These are phyloP conservation scores for Heptranchias perlo DNA, from an alignment of 2,113 vertebrate species.

Conservation along the genomic window DNA sequence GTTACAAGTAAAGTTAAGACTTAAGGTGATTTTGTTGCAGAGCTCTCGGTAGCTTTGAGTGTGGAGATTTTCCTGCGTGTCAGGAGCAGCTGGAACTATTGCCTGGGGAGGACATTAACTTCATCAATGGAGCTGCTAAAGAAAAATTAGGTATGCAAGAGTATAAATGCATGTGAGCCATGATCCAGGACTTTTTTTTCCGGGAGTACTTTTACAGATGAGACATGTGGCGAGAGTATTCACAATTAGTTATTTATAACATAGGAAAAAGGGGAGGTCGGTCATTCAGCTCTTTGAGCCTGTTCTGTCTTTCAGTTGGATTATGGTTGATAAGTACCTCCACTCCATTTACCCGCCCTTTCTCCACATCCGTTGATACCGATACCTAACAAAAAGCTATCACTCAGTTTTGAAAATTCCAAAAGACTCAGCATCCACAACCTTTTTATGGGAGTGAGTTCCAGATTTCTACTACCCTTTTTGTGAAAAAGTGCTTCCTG, in stretches of 20 bases:
- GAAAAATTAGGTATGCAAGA: slow-evolving; percentile 81
- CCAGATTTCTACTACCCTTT: too few relatives aligned
- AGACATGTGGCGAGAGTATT: neutral
- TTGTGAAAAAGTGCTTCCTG: too few relatives aligned
- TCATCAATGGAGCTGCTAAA: slow-evolving; percentile 72
- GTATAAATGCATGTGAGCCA: neutral
- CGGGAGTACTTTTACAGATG: neutral
- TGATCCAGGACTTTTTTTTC: neutral
- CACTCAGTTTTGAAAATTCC: neutral
- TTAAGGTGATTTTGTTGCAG: slow-evolving; percentile 54
- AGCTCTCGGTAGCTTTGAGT: slow-evolving; percentile 85
- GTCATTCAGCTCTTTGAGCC: neutral
- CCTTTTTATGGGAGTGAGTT: too few relatives aligned
- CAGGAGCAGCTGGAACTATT: slow-evolving; percentile 82
- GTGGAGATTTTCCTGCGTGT: slow-evolving; percentile 79
- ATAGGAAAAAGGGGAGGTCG: neutral
- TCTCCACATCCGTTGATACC: neutral
- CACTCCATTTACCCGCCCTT: neutral
- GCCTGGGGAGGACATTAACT: slow-evolving; percentile 87
- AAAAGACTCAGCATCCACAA: too few relatives aligned
- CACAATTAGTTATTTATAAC: neutral
- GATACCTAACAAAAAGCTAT: neutral
- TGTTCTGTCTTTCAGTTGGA: neutral
- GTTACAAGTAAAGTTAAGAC: neutral
- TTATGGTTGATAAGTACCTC: neutral